Conservation (phyloP, 2,888 invertebrate genomes). For the Geotrupes spiniger region DNA sequence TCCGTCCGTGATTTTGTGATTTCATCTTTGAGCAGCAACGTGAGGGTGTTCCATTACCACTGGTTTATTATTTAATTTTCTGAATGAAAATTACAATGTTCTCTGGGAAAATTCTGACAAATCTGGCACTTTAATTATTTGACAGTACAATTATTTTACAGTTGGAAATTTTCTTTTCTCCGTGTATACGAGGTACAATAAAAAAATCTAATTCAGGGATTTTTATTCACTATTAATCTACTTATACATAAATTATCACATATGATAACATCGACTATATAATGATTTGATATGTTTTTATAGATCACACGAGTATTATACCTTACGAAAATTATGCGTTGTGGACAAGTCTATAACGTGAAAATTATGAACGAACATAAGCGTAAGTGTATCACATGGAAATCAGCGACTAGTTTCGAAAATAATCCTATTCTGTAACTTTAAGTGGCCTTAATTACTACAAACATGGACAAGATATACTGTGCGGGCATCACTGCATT, state of each 20-base stretch:
- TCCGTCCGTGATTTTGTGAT: too few relatives aligned
- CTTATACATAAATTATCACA: conserved; percentile 28
- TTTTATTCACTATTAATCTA: conserved; percentile 11
- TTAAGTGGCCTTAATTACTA: conserved; percentile 23
- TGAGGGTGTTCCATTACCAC: too few relatives aligned
- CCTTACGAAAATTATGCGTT: conserved; percentile 27
- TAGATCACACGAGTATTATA: conserved; percentile 33
- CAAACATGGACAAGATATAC: conserved; percentile 48
- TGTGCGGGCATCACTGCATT: conserved; percentile 46
- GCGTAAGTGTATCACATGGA: conserved; percentile 20
- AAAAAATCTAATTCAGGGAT: not conserved
- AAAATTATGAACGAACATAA: conserved; percentile 18
- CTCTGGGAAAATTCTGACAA: too few relatives aligned
- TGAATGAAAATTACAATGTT: too few relatives aligned
- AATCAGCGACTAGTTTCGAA: conserved; percentile 12
- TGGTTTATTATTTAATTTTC: too few relatives aligned
- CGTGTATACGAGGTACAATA: too few relatives aligned
- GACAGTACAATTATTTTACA: too few relatives aligned
- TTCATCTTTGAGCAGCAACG: too few relatives aligned
- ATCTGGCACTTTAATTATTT: too few relatives aligned
- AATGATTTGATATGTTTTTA: conserved; percentile 24
- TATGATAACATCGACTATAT: conserved; percentile 28
- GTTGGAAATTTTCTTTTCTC: too few relatives aligned
- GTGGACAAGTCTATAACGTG: too few relatives aligned
- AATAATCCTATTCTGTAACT: conserved; percentile 15